Evolutionary conservation across 2,113 vertebrate genomes (phyloP), one percentile per base, ranked within the genome.

Genomic region (Phainopepla nitens): DNA sequence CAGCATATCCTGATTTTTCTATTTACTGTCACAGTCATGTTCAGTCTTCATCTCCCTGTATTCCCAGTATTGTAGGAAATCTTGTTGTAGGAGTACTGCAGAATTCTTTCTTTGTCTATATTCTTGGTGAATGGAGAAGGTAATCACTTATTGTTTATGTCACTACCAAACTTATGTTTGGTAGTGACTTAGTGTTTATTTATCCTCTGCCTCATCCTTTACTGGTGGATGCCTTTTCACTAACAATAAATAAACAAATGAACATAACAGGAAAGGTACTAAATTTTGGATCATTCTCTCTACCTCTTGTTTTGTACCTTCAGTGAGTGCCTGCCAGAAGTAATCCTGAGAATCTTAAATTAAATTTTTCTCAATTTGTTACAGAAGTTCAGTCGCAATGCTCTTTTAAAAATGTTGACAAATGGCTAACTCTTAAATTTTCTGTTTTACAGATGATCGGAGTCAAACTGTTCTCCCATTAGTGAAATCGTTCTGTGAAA

Each of bases 401-500:
- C 39, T 78, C 13, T 57, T 71, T 78, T 56, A 9, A 9, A 83
- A 36, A 58, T 61, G 14, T 65, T 80, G 29, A 70, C 29, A 79
- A 77, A 70, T 71, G 27, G 3, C 41, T 94, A 62, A 94, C 29
- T 77, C 65, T 23, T 41, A 72, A 70, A 93, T 87, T 10, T 92
- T 97, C 84, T 98, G 29, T 96, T 94, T 98, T 98, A 62, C 94
- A 99, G 98, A 99, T 97, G 98, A 99, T 96, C 98, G 98, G 91
- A 99, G 98, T 96, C 98, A 98, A 94, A 98, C 98, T 82, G 97
- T 99, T 82, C 98, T 99, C 90, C 98, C 98, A 7, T 96, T 99
- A 97, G 98, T 99, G 96, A 99, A 99, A 96, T 98, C 98, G 1
- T 99, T 99, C 96, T 99, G 99, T 97, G 98, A 99, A 97, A 98